Conservation (phyloP, 2,888 invertebrate genomes). For the Tholera decimalis region DNA sequence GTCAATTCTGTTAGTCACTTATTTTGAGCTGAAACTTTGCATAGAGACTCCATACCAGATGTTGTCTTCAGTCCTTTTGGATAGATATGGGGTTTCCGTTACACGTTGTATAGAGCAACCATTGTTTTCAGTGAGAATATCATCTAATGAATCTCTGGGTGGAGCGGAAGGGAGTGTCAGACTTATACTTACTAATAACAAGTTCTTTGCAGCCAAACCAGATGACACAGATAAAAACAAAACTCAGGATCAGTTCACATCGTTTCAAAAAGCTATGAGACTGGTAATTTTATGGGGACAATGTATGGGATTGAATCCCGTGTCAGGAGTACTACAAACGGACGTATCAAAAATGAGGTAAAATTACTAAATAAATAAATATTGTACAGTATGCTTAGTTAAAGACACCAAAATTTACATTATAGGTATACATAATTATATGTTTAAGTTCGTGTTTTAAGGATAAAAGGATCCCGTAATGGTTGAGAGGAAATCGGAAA, state of each 20-base stretch:
- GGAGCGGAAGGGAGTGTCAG: too few species aligned
- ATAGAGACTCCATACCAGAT: too few species aligned
- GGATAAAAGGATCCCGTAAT: not conserved
- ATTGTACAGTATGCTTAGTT: too few species aligned
- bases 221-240: not conserved
- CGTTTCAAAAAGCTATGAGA: conserved; percentile 75
- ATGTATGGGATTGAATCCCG: conserved; percentile 74
- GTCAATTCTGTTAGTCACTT: too few species aligned
- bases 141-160: too few species aligned
- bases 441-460: not conserved
- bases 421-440: not conserved
- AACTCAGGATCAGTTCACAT: conserved; percentile 59
- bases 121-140: too few species aligned
- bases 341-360: conserved; percentile 74
- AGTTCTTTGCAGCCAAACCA: conserved; percentile 23
- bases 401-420: conserved; percentile 4
- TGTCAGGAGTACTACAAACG: conserved; percentile 65
- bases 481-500: too few species aligned
- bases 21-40: too few species aligned
- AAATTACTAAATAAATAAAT: not conserved
- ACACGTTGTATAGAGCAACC: too few species aligned
- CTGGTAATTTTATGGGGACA: conserved; percentile 70
- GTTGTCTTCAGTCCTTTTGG: too few species aligned
- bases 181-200: too few species aligned
- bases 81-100: too few species aligned